These are phyloP conservation scores for Hydrozoanthus tunicans DNA, from an alignment of 64 coral and sea anemone species.

Conservation along the genomic window DNA sequence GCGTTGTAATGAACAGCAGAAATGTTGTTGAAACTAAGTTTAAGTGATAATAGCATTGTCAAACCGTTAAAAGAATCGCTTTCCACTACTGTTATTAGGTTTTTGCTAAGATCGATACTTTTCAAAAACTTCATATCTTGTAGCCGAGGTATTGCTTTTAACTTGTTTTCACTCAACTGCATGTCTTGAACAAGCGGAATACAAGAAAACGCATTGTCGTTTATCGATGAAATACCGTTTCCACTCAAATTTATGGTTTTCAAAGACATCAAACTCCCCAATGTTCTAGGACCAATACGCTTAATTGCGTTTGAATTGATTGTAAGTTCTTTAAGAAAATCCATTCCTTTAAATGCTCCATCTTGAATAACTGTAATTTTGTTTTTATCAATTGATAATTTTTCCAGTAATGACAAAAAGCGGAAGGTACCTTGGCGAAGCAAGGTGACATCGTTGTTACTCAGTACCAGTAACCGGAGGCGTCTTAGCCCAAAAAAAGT, in stretches of 20 bases:
- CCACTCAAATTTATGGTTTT: background rate
- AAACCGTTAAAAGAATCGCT: background rate
- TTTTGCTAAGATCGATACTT: background rate
- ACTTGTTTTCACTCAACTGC: background rate
- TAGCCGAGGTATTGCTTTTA: background rate
- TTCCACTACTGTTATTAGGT: background rate
- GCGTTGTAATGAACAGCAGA: background rate
- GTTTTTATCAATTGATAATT: conserved; percentile 15
- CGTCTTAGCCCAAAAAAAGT: conserved; percentile 36
- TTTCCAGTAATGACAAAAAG: conserved; percentile 12
- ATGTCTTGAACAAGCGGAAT: background rate
- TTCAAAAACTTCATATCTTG: conserved; percentile 8
- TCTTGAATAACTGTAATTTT: conserved; percentile 19
- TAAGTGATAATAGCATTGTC: conserved; percentile 2
- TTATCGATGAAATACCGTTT: background rate
- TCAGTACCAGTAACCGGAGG: background rate
- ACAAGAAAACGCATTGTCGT: conserved; percentile 13
- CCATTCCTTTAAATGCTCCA: conserved; percentile 40
- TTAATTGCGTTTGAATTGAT: conserved; percentile 3
- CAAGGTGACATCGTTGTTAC: background rate
- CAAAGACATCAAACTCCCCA: conserved; percentile 33
- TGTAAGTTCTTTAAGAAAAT: background rate
- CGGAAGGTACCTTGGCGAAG: conserved; percentile 29
- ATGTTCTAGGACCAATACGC: background rate
- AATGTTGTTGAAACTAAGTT: conserved; percentile 47